Conservation (phyloP, 1,140 invertebrate species). For the Anadara kagoshimensis region DNA sequence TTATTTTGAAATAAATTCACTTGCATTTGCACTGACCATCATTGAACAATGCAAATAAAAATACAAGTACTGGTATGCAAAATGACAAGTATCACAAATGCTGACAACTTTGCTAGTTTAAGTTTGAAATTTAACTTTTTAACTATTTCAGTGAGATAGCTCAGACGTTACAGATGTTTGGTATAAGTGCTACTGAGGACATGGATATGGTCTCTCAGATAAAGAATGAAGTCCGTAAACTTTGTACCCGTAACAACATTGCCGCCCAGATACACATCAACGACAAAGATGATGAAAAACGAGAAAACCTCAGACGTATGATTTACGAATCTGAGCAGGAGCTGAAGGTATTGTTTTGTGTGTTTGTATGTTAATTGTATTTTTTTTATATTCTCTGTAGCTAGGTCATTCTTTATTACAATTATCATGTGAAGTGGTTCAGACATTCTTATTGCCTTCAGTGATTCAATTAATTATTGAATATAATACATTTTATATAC, state of each 20-base stretch:
- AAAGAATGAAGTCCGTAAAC: conserved; percentile 70
- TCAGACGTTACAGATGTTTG: conserved; percentile 62
- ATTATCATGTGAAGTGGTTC: too few species aligned
- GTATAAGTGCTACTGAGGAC: conserved; percentile 68
- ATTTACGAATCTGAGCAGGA: conserved; percentile 61
- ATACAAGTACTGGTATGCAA: too few species aligned
- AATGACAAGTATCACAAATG: too few species aligned
- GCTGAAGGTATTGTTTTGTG: conserved; percentile 45
- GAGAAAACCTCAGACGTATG: conserved; percentile 59
- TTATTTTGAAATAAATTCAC: too few species aligned
- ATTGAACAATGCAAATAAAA: too few species aligned
- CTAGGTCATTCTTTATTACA: too few species aligned
- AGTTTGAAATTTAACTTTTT: background rate
- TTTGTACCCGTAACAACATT: conserved; percentile 68
- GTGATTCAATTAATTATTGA: too few species aligned
- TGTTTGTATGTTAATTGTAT: background rate
- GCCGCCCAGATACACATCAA: conserved; percentile 64
- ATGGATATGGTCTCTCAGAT: conserved; percentile 72
- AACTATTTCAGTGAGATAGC: conserved; percentile 69
- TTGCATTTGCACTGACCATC: too few species aligned
- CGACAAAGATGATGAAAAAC: conserved; percentile 60
- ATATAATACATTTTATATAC: too few species aligned
- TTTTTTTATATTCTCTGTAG: too few species aligned
- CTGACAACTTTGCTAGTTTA: background rate
- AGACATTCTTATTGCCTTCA: too few species aligned